Evolutionary conservation across 2,797 vertebrate species (phyloP).

Genomic region (Toxotes lorentzi): DNA sequence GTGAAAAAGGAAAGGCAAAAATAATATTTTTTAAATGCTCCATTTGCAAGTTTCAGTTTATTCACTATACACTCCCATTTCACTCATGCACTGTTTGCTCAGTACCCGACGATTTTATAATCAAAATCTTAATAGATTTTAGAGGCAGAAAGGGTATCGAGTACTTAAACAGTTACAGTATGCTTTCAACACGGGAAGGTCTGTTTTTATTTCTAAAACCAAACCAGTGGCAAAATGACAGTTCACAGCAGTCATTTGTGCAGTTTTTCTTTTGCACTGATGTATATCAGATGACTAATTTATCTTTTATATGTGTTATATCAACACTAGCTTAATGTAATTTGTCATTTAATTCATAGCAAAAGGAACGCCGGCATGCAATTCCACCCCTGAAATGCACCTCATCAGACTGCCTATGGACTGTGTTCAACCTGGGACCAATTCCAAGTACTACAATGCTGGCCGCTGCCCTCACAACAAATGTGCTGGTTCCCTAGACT

Average conservation of each 20-base stretch:
- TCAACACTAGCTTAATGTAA: constrained; percentile 16
- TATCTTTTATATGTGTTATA: background rate
- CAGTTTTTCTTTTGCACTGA: background rate
- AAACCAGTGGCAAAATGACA: background rate
- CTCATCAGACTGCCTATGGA: constrained; percentile 91
- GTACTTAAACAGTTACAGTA: background rate
- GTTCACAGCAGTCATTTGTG: background rate
- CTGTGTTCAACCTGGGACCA: constrained; percentile 84
- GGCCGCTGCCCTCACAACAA: constrained; percentile 88
- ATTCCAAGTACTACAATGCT: constrained; percentile 89
- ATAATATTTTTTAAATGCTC: background rate
- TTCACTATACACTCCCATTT: background rate
- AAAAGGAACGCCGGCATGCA: constrained; percentile 88
- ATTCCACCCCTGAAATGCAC: constrained; percentile 85
- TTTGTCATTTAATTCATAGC: constrained; percentile 79
- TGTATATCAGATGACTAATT: background rate
- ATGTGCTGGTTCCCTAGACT: constrained; percentile 84
- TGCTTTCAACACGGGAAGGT: background rate
- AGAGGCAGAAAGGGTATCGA: background rate
- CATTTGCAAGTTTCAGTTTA: constrained; percentile 9
- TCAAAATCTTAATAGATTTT: background rate
- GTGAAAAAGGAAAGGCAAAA: constrained; percentile 15
- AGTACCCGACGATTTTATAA: background rate
- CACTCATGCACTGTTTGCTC: background rate
- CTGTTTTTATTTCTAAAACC: constrained; percentile 8